Conservation (phyloP, 2,888 invertebrate genomes). For the Dicyrtoma fusca region DNA sequence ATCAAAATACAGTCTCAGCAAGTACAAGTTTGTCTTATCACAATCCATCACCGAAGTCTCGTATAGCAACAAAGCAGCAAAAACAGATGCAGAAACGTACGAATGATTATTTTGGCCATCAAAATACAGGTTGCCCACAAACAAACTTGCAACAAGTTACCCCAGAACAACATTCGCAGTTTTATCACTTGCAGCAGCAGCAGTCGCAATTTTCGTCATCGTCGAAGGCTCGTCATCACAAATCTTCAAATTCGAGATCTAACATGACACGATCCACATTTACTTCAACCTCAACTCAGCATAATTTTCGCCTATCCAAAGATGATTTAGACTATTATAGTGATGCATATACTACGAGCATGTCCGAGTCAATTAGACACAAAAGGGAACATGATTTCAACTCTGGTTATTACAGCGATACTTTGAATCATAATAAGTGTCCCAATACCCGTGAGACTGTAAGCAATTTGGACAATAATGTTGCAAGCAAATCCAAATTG, state of each 20-base stretch:
- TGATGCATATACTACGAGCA: neutral
- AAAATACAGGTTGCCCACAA: too few species aligned
- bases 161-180: too few species aligned
- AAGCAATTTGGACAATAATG: too few species aligned
- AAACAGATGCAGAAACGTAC: too few species aligned
- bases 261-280: neutral
- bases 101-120: too few species aligned
- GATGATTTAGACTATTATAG: slow-evolving; percentile 3
- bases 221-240: neutral
- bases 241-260: neutral
- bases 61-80: too few species aligned
- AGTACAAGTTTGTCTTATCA: too few species aligned
- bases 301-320: slow-evolving; percentile 10
- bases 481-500: neutral
- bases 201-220: neutral
- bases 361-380: neutral
- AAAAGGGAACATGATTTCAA: neutral
- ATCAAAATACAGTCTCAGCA: neutral
- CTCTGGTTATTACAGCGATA: slow-evolving; percentile 20
- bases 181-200: too few species aligned
- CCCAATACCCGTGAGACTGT: too few species aligned
- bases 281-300: too few species aligned
- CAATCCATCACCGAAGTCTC: too few species aligned
- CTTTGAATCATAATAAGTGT: slow-evolving; percentile 5
- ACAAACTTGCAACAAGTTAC: too few species aligned